Conservation (phyloP, 2,113 vertebrate species). For the Picathartes gymnocephalus region DNA sequence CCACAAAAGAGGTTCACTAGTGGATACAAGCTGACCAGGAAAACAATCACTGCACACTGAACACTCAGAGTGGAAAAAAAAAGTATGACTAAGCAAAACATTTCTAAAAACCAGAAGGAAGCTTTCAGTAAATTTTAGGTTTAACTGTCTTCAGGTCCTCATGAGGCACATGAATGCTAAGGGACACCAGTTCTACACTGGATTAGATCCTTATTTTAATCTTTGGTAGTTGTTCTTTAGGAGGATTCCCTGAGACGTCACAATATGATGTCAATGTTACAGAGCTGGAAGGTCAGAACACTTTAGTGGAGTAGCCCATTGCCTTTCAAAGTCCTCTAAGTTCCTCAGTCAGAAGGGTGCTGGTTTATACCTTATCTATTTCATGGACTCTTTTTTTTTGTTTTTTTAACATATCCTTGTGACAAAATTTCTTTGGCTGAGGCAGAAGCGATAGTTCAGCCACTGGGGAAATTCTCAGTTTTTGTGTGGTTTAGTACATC, state of each 20-base stretch:
- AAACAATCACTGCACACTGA: background rate
- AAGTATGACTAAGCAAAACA: background rate
- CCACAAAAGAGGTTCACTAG: background rate
- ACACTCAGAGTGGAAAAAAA: background rate
- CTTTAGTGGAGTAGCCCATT: background rate
- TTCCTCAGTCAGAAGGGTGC: background rate
- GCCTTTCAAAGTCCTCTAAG: background rate
- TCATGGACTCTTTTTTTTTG: background rate
- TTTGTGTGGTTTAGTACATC: background rate
- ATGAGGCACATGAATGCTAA: background rate
- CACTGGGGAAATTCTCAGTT: slow-evolving; percentile 26
- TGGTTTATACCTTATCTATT: background rate
- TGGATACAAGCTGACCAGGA: background rate
- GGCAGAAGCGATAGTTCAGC: slow-evolving; percentile 37
- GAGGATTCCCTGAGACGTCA: background rate
- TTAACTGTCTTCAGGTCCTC: background rate
- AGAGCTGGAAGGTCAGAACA: background rate
- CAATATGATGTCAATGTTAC: background rate
- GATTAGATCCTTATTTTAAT: background rate
- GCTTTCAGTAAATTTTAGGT: background rate
- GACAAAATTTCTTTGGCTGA: background rate
- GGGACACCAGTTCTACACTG: background rate
- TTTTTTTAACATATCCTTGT: background rate
- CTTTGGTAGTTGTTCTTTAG: background rate
- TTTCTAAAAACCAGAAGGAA: background rate